These are phyloP conservation scores for Buphagus erythrorhynchus DNA, from an alignment of 2,797 vertebrate genomes.

Conservation along the genomic window DNA sequence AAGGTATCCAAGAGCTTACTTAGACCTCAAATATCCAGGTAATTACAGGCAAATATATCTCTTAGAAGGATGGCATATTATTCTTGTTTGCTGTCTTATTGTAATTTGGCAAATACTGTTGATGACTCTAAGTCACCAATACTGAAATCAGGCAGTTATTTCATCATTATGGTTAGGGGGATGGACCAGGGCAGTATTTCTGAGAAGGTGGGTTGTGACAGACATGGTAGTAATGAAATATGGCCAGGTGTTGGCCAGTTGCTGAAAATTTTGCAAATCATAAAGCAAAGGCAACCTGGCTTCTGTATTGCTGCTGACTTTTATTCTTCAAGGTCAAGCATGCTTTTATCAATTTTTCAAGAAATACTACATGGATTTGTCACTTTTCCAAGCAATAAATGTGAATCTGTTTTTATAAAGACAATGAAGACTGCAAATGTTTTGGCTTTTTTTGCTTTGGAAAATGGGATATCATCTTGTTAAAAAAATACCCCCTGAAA, in stretches of 20 bases:
- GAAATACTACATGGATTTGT: background rate
- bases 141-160: background rate
- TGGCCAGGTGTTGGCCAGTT: background rate
- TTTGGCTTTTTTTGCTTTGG: background rate
- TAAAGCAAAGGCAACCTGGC: background rate
- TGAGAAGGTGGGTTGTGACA: background rate
- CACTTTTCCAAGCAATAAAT: background rate
- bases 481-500: background rate
- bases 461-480: background rate
- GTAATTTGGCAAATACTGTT: background rate
- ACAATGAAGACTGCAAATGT: background rate
- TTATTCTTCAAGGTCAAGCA: background rate
- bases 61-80: background rate
- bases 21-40: background rate
- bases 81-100: background rate
- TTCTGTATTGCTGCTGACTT: background rate
- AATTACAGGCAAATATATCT: background rate
- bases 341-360: background rate
- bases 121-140: background rate
- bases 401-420: background rate
- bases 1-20: background rate
- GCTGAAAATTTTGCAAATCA: background rate
- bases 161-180: background rate
- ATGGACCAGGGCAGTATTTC: background rate
- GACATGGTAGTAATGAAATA: background rate